Evolutionary conservation across 1,140 invertebrate species (phyloP).

Genomic region (Adoxophyes honmai): DNA sequence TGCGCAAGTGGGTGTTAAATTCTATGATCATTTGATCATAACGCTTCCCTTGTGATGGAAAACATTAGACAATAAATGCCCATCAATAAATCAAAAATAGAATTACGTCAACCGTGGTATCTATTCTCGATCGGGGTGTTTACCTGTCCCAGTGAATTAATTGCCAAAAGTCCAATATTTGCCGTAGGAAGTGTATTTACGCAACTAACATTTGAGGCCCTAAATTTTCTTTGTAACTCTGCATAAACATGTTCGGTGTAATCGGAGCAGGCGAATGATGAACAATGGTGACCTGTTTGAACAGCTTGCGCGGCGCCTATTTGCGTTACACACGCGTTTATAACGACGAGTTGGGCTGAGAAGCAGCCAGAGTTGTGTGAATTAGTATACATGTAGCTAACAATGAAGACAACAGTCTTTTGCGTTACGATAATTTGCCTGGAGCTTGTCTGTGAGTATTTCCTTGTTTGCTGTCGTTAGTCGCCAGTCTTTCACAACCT

Average conservation of each 20-base stretch:
- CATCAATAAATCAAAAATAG: too few species aligned
- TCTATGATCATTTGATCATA: too few species aligned
- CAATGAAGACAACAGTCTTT: constrained; percentile 27
- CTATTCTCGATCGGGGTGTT: neutral
- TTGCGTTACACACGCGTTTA: constrained; percentile 22
- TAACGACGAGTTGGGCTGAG: constrained; percentile 22
- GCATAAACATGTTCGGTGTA: constrained; percentile 9
- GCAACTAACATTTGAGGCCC: neutral
- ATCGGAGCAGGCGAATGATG: neutral
- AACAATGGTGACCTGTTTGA: constrained; percentile 22
- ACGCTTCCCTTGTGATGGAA: too few species aligned
- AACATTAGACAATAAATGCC: too few species aligned
- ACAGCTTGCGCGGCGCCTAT: constrained; percentile 30
- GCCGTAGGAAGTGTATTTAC: neutral
- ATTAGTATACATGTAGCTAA: constrained; percentile 23
- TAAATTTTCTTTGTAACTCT: neutral
- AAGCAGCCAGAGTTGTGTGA: constrained; percentile 30
- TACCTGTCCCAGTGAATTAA: neutral
- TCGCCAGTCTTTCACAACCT: too few species aligned
- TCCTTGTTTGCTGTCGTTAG: too few species aligned
- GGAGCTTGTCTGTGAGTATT: constrained; percentile 28
- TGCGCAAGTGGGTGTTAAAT: too few species aligned
- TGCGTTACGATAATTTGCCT: constrained; percentile 23
- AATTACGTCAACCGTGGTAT: too few species aligned
- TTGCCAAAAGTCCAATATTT: constrained; percentile 12